These are phyloP conservation scores for Hirtodrosophila histrioides DNA, from an alignment of 2,888 invertebrate species.

Conservation along the genomic window DNA sequence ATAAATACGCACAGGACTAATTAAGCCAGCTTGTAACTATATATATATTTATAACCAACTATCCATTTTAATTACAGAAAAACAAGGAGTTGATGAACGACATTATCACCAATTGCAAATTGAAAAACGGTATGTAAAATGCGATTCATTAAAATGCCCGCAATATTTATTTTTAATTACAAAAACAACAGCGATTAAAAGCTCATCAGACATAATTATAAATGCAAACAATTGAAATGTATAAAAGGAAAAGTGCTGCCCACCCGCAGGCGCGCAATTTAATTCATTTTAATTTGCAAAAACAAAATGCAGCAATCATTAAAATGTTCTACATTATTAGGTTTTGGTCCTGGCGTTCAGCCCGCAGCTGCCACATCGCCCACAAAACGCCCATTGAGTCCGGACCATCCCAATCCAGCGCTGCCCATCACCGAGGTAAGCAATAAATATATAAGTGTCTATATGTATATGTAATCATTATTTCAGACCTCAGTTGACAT, in stretches of 20 bases:
- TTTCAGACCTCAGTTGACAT: conserved; percentile 24
- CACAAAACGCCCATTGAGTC: conserved; percentile 86
- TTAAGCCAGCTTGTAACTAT: conserved; percentile 1
- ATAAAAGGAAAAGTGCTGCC: neutral
- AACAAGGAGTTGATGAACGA: conserved; percentile 91
- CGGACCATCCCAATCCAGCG: conserved; percentile 88
- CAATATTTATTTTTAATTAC: conserved; percentile 26
- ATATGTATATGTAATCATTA: neutral
- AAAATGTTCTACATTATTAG: conserved; percentile 69
- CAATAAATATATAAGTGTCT: neutral
- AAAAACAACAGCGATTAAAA: conserved; percentile 11
- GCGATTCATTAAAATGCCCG: neutral
- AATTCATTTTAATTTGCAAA: conserved; percentile 3
- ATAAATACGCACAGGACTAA: too few relatives aligned
- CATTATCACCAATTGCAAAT: conserved; percentile 87
- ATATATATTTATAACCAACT: too few relatives aligned
- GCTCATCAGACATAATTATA: conserved; percentile 4
- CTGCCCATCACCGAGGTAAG: conserved; percentile 88
- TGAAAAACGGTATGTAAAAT: conserved; percentile 87
- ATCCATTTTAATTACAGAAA: conserved; percentile 86
- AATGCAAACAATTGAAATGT: neutral
- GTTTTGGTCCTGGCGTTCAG: conserved; percentile 85
- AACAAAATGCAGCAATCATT: too few relatives aligned
- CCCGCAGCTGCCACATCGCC: conserved; percentile 85
- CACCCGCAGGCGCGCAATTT: conserved; percentile 12